These are phyloP conservation scores for Smutsia gigantea DNA, from an alignment of 2,797 vertebrate species.

Conservation along the genomic window DNA sequence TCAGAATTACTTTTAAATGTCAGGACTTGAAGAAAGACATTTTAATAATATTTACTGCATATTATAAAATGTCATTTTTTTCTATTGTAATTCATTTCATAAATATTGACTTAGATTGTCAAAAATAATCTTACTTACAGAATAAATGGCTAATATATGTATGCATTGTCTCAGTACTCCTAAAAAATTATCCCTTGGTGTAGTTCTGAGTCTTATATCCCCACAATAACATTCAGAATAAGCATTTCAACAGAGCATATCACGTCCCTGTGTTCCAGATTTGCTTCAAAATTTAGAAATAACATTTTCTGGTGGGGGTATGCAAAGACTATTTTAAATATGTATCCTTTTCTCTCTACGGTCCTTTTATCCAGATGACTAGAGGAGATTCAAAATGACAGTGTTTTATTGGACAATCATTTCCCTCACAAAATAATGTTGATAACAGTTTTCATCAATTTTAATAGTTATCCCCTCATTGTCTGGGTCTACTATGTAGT, in stretches of 20 bases:
- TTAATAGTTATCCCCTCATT: background rate
- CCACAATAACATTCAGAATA: background rate
- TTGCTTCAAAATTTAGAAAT: constrained; percentile 49
- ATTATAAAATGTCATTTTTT: constrained; percentile 71
- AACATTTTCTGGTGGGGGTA: background rate
- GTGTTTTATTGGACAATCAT: background rate
- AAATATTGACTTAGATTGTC: constrained; percentile 58
- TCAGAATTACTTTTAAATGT: constrained; percentile 77
- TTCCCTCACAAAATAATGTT: background rate
- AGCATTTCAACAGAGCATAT: background rate
- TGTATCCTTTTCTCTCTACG: background rate
- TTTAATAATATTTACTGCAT: constrained; percentile 75
- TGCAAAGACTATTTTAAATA: background rate
- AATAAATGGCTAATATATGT: constrained; percentile 54
- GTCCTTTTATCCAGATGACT: background rate
- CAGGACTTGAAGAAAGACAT: constrained; percentile 70
- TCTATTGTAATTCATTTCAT: constrained; percentile 68
- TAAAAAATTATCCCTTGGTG: background rate
- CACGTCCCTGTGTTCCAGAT: background rate
- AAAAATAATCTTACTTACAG: constrained; percentile 60
- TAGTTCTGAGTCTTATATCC: background rate
- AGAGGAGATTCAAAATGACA: background rate
- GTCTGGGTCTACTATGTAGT: background rate
- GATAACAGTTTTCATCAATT: background rate
- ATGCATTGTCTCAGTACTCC: background rate